These are phyloP conservation scores for Coccyzus lansbergi DNA, from an alignment of 2,797 vertebrate species.

Conservation along the genomic window DNA sequence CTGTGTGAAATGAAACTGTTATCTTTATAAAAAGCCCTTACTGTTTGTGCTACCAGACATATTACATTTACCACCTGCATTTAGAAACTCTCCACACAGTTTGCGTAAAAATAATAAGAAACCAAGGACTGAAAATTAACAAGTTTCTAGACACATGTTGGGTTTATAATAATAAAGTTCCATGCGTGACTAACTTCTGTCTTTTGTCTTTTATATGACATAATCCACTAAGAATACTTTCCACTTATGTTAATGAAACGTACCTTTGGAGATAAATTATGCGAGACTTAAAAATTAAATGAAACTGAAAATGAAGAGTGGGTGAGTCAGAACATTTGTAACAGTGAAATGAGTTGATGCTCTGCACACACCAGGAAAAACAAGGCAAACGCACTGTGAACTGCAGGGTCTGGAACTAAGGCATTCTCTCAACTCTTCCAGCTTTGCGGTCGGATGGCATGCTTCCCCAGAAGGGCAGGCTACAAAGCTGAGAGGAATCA, in stretches of 20 bases:
- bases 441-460: background rate
- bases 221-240: slow-evolving; percentile 7
- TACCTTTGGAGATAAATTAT: background rate
- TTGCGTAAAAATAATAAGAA: background rate
- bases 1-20: background rate
- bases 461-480: background rate
- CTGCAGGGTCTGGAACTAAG: background rate
- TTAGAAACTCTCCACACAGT: background rate
- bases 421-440: background rate
- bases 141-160: background rate
- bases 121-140: background rate
- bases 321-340: background rate
- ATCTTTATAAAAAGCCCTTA: background rate
- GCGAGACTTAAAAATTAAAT: slow-evolving; percentile 15
- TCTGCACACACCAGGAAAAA: background rate
- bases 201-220: background rate
- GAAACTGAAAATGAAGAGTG: background rate
- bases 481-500: background rate
- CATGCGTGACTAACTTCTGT: background rate
- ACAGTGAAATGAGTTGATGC: background rate
- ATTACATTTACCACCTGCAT: background rate
- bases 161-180: background rate
- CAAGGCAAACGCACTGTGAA: background rate
- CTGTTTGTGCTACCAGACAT: background rate
- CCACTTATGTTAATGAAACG: background rate